Percentiles rank a stretch among this genome's conserved stretches.
phyloP scores from a whole-genome alignment of 2,888 invertebrate genomes.

The Hemaris fuciformis region DNA sequence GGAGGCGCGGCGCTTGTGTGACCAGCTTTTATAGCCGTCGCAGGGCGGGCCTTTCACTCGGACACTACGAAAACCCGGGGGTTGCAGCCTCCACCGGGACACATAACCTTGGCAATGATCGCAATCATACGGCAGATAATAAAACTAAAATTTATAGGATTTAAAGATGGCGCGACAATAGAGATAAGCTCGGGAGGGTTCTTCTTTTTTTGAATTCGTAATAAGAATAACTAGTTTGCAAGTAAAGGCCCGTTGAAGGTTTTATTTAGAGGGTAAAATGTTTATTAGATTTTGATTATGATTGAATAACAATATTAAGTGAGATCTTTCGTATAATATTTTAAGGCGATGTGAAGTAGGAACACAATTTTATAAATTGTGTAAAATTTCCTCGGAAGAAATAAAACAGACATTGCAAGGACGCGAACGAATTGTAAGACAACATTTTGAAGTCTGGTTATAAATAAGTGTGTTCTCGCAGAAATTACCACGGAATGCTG shows the following conservation, averaged over 20 bases:
- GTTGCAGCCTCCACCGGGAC: constrained; percentile 33
- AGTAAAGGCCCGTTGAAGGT: not conserved
- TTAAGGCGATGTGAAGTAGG: too few species aligned
- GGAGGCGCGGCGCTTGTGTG: constrained; percentile 69
- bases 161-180: not conserved
- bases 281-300: not conserved
- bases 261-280: too few species aligned
- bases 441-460: not conserved
- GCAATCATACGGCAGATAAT: not conserved
- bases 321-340: too few species aligned
- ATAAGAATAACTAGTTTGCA: not conserved
- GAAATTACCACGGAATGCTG: not conserved
- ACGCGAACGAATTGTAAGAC: not conserved
- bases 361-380: not conserved
- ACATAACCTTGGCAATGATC: not conserved
- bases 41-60: constrained; percentile 66
- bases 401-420: not conserved
- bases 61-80: constrained; percentile 38
- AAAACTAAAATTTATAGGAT: not conserved
- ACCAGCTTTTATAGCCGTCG: constrained; percentile 61
- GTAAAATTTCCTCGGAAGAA: not conserved
- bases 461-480: not conserved
- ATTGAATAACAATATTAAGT: too few species aligned
- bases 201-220: not conserved
- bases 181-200: not conserved